phyloP scores from a whole-genome alignment of 2,888 invertebrate genomes.

The Pristionchus japonicus region DNA sequence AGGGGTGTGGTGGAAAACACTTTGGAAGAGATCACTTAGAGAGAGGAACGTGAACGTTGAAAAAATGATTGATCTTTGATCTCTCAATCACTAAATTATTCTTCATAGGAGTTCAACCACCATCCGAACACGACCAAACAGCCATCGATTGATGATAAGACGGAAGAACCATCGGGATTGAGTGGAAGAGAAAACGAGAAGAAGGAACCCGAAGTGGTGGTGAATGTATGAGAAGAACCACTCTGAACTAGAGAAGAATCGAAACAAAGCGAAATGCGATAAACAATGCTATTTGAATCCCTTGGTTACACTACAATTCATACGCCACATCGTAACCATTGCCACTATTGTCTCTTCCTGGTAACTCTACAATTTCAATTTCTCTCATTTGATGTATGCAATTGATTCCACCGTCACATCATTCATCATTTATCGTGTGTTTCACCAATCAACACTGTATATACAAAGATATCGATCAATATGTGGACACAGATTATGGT shows the following conservation, averaged over 20 bases:
- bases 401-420: not conserved
- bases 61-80: not conserved
- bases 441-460: slow-evolving; percentile 1
- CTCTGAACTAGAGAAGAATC: not conserved
- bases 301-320: too few relatives aligned
- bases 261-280: not conserved
- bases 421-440: slow-evolving; percentile 16
- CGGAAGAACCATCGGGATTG: not conserved
- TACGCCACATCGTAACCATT: too few relatives aligned
- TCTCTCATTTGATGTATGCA: too few relatives aligned
- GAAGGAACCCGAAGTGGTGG: not conserved
- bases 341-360: too few relatives aligned
- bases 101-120: not conserved
- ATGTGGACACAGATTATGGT: slow-evolving; percentile 4
- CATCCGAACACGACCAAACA: not conserved
- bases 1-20: too few relatives aligned
- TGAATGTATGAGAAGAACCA: not conserved
- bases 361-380: too few relatives aligned
- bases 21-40: too few relatives aligned
- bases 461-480: slow-evolving; percentile 16
- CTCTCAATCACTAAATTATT: not conserved
- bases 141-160: not conserved
- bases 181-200: not conserved
- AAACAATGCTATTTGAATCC: not conserved
- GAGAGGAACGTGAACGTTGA: too few relatives aligned